These are phyloP conservation scores for Drosophila oshimai DNA, from an alignment of 1,140 invertebrate genomes.

Conservation along the genomic window DNA sequence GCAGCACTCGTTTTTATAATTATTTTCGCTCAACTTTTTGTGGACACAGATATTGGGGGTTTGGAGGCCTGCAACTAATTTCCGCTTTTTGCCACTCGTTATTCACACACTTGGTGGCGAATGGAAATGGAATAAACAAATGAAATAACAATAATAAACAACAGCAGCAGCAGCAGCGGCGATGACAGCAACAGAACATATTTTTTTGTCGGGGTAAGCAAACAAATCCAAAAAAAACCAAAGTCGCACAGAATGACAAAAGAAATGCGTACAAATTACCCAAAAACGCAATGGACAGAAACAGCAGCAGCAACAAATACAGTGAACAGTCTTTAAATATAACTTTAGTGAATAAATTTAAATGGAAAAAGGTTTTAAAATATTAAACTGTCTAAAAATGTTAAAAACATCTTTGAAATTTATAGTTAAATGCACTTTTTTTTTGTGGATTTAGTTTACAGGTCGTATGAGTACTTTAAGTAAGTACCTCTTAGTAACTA, in stretches of 20 bases:
- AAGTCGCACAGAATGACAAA: conserved; percentile 52
- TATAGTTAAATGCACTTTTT: no score
- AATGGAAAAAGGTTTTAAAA: neutral
- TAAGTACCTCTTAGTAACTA: no score
- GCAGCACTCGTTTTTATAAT: conserved; percentile 44
- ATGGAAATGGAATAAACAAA: conserved; percentile 63
- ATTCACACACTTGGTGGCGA: conserved; percentile 48
- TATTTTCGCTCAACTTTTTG: conserved; percentile 40
- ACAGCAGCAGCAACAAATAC: conserved; percentile 49
- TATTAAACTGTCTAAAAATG: neutral
- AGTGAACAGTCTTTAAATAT: neutral
- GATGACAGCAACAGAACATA: conserved; percentile 47
- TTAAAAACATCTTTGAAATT: neutral
- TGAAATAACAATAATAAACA: conserved; percentile 65
- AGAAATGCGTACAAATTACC: conserved; percentile 75
- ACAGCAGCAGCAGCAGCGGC: conserved; percentile 24
- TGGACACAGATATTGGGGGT: conserved; percentile 10
- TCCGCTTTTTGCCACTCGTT: conserved; percentile 62
- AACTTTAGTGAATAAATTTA: neutral
- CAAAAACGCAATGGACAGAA: conserved; percentile 53
- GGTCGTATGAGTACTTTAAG: neutral
- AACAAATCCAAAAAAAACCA: conserved; percentile 39
- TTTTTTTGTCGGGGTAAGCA: conserved; percentile 21
- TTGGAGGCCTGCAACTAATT: conserved; percentile 57
- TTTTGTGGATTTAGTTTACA: no score